Evolutionary conservation across 2,113 vertebrate species (phyloP).

Genomic region (Bubo scandiacus): DNA sequence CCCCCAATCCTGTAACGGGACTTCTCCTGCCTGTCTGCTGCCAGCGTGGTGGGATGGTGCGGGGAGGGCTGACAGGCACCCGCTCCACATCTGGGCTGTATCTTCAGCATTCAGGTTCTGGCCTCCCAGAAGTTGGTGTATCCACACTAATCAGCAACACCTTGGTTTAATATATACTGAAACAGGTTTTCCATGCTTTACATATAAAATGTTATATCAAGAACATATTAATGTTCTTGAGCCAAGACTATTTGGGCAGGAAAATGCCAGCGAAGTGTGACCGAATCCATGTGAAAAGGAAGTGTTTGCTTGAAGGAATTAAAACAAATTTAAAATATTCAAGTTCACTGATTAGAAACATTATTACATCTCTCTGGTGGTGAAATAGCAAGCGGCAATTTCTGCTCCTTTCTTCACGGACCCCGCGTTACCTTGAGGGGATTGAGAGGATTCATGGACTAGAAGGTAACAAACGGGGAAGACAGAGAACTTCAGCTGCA

Average conservation of each 20-base stretch:
- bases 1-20: accelerated
- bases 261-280: neutral
- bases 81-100: neutral
- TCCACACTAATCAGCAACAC: neutral
- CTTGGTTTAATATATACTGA: neutral
- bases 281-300: neutral
- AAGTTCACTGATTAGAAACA: neutral
- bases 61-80: neutral
- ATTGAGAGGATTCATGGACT: neutral
- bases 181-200: neutral
- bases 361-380: neutral
- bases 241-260: neutral
- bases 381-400: neutral
- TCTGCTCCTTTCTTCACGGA: neutral
- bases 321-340: neutral
- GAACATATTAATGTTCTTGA: neutral
- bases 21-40: neutral
- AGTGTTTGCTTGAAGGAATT: neutral
- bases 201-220: neutral
- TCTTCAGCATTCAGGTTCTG: neutral
- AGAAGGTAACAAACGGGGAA: neutral
- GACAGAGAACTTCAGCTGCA: neutral
- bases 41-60: neutral
- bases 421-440: neutral
- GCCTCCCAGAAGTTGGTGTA: neutral